These are phyloP conservation scores for Alouatta caraya DNA, from an alignment of 2,797 vertebrate genomes.

Conservation along the genomic window DNA sequence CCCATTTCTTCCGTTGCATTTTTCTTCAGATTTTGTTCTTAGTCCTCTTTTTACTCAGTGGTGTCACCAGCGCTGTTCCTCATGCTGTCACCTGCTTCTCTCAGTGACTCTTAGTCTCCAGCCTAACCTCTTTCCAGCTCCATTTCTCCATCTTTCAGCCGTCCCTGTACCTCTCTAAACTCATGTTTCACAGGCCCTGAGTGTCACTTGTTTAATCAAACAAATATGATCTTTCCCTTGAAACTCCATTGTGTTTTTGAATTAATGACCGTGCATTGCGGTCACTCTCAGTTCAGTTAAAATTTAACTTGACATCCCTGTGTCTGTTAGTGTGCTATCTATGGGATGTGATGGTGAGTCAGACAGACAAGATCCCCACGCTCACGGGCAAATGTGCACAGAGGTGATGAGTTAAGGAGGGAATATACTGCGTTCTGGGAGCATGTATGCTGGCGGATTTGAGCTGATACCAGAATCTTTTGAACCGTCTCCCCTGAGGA, in stretches of 20 bases:
- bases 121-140: neutral
- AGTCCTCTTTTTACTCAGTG: no score
- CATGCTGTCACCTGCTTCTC: neutral
- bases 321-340: accelerated
- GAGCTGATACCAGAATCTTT: neutral
- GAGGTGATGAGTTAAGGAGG: neutral
- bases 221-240: neutral
- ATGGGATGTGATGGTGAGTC: accelerated
- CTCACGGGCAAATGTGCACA: neutral
- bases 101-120: no score
- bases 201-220: neutral
- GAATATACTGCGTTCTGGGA: neutral
- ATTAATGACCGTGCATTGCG: neutral
- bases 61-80: accelerated
- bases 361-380: neutral
- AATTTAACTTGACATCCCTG: accelerated
- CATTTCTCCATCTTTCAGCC: neutral
- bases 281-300: neutral
- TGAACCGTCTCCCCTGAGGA: neutral
- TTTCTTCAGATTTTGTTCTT: neutral
- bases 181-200: neutral
- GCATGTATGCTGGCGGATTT: accelerated
- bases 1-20: no score
- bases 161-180: neutral
- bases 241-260: accelerated